Evolutionary conservation across 2,888 invertebrate species (phyloP).

Genomic region (Crepidodera aurea): DNA sequence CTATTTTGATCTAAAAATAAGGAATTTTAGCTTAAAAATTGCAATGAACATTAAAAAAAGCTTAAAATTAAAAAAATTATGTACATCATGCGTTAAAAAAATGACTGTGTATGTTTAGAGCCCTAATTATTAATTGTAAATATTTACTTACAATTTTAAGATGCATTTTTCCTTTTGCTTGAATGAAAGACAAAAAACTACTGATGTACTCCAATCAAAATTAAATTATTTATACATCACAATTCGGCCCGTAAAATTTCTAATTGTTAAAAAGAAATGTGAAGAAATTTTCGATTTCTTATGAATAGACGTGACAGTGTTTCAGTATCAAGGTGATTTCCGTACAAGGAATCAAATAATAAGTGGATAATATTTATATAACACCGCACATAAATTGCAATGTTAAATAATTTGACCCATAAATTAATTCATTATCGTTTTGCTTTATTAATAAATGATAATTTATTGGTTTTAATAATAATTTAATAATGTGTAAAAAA

Average conservation of each 20-base stretch:
- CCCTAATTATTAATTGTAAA: background rate
- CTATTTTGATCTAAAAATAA: no score
- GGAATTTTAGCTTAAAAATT: no score
- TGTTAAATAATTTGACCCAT: conserved; percentile 6
- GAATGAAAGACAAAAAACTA: background rate
- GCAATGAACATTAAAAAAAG: no score
- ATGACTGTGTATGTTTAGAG: no score
- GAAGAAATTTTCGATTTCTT: conserved; percentile 7
- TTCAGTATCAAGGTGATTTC: conserved; percentile 22
- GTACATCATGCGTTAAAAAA: no score
- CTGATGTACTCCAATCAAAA: background rate
- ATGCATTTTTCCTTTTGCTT: conserved; percentile 1
- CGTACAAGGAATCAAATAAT: conserved; percentile 8
- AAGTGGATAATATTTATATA: conserved; percentile 22
- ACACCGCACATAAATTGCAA: background rate
- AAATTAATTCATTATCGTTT: conserved; percentile 9
- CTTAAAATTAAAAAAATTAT: no score
- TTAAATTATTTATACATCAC: conserved; percentile 6
- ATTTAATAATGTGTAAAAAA: background rate
- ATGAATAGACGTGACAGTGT: conserved; percentile 10
- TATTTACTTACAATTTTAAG: conserved; percentile 19
- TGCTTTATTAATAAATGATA: no score
- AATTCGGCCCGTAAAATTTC: conserved; percentile 10
- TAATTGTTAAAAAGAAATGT: conserved; percentile 17
- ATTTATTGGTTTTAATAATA: background rate